These are phyloP conservation scores for Leucoraja erinaceus DNA, from an alignment of 2,113 vertebrate genomes.

Conservation along the genomic window DNA sequence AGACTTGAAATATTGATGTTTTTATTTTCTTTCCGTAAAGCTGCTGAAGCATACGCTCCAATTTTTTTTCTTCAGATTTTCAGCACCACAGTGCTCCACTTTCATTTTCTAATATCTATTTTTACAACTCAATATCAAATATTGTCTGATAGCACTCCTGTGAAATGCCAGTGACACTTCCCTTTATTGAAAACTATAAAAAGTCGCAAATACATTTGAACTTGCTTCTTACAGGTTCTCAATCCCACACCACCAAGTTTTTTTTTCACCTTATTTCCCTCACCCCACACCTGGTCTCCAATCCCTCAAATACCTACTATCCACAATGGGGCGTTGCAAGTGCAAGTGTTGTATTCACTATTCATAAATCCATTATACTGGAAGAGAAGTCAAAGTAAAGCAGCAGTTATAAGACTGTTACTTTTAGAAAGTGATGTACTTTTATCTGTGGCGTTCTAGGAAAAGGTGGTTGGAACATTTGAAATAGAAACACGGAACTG, in stretches of 20 bases:
- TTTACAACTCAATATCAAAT: neutral
- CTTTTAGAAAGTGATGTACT: too few species aligned
- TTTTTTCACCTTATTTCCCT: neutral
- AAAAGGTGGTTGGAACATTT: too few species aligned
- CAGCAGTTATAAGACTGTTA: too few species aligned
- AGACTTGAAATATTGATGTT: too few species aligned
- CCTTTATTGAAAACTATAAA: too few species aligned
- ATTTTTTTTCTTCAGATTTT: too few species aligned
- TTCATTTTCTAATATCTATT: neutral
- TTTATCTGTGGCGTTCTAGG: too few species aligned
- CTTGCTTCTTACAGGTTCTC: neutral
- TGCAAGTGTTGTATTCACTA: neutral
- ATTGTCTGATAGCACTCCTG: neutral
- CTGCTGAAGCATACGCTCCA: neutral
- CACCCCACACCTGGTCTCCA: too few species aligned
- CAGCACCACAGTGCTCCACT: neutral
- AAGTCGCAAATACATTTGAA: neutral
- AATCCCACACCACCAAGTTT: neutral
- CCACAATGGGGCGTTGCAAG: neutral
- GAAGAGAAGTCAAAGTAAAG: neutral
- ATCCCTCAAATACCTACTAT: neutral
- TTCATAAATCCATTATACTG: neutral
- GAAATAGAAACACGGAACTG: too few species aligned
- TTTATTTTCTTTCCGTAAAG: too few species aligned
- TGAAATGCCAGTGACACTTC: neutral